Evolutionary conservation across 1,140 invertebrate species (phyloP).

Genomic region (Calliphora vicina): DNA sequence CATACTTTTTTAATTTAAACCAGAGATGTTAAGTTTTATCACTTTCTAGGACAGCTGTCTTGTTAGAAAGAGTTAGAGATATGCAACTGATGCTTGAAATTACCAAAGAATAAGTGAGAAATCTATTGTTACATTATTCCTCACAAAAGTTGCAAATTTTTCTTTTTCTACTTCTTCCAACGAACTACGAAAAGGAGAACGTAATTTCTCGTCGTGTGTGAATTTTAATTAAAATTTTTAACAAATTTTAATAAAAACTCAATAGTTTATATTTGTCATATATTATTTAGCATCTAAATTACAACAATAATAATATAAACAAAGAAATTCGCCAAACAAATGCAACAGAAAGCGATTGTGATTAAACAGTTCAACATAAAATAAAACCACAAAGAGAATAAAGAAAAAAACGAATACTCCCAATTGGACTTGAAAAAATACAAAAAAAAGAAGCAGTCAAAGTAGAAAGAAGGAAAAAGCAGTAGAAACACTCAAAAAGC

Average conservation of each 20-base stretch:
- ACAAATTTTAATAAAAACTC: conserved; percentile 21
- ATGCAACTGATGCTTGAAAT: not conserved
- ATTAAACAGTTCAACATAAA: conserved; percentile 19
- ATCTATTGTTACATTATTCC: not conserved
- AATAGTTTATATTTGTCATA: not conserved
- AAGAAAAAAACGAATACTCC: conserved; percentile 33
- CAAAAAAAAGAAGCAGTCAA: conserved; percentile 23
- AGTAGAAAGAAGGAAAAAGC: conserved; percentile 21
- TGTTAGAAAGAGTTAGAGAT: not conserved
- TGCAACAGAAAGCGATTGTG: conserved; percentile 15
- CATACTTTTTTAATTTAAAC: no score
- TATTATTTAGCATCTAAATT: not conserved
- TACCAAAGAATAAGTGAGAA: not conserved
- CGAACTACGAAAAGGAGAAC: conserved; percentile 19
- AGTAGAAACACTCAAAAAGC: conserved; percentile 25
- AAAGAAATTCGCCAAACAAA: not conserved
- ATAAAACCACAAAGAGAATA: conserved; percentile 28
- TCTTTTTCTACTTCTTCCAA: conserved; percentile 1
- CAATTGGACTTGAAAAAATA: conserved; percentile 41
- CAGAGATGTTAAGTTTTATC: no score
- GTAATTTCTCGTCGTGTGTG: conserved; percentile 25
- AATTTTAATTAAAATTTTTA: conserved; percentile 27
- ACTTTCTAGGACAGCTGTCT: not conserved
- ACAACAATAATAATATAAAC: not conserved
- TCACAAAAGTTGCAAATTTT: not conserved